A percentile compares a stretch with the other conserved stretches of the same genome.
Conservation (phyloP, 1,140 invertebrate genomes). For the Eciton burchellii region DNA sequence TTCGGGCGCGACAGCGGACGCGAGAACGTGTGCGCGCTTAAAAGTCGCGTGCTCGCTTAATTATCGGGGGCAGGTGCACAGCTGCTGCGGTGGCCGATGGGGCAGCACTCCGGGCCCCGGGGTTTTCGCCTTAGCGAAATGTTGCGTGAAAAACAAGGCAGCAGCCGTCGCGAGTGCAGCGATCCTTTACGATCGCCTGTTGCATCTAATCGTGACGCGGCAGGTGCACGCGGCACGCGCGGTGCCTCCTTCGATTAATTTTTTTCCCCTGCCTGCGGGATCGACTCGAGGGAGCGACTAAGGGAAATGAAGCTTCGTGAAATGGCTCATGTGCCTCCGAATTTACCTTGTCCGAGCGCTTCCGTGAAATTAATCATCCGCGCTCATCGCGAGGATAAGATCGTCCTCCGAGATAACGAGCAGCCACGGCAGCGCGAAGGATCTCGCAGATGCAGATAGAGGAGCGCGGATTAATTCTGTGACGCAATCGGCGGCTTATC, state of each 20-base stretch:
- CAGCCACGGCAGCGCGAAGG: not conserved
- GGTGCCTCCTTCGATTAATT: not conserved
- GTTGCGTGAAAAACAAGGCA: slow-evolving; percentile 43
- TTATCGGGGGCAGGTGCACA: slow-evolving; percentile 66
- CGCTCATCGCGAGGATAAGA: slow-evolving; percentile 34
- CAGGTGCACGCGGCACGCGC: slow-evolving; percentile 29
- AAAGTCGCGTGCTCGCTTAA: slow-evolving; percentile 70
- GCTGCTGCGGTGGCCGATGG: slow-evolving; percentile 7
- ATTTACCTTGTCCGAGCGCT: no score
- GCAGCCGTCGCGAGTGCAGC: not conserved
- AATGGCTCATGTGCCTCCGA: no score
- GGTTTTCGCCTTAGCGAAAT: slow-evolving; percentile 12
- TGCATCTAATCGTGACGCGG: slow-evolving; percentile 41
- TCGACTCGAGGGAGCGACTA: slow-evolving; percentile 13
- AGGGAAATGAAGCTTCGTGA: slow-evolving; percentile 5
- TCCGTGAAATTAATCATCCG: no score
- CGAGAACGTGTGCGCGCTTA: slow-evolving; percentile 21
- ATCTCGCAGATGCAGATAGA: slow-evolving; percentile 37
- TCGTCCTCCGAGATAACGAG: slow-evolving; percentile 31
- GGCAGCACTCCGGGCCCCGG: not conserved
- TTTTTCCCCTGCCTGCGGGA: not conserved
- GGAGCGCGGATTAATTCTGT: slow-evolving; percentile 4
- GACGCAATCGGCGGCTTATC: slow-evolving; percentile 32
- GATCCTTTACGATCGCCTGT: slow-evolving; percentile 15
- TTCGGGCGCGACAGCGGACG: not conserved